Evolutionary conservation across 2,888 invertebrate species (phyloP).

Genomic region (Chymomyza fuscimana): DNA sequence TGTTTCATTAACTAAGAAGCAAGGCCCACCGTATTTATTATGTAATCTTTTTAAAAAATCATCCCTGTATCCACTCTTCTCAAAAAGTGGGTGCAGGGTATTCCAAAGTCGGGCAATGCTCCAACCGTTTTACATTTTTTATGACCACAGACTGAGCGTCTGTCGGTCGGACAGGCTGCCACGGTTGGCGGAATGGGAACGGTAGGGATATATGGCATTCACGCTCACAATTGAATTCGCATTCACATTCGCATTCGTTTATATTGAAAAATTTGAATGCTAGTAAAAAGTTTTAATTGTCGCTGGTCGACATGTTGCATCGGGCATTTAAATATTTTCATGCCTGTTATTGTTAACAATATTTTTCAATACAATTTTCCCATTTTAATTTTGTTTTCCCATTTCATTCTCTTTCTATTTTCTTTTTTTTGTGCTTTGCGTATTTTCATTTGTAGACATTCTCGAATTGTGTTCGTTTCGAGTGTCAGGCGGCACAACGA

Average conservation of each 20-base stretch:
- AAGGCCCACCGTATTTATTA: no score
- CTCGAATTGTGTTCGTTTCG: neutral
- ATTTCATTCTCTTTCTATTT: neutral
- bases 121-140: neutral
- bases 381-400: slow-evolving; percentile 3
- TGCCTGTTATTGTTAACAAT: slow-evolving; percentile 71
- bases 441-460: neutral
- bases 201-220: neutral
- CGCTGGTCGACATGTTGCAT: slow-evolving; percentile 52
- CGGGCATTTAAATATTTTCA: slow-evolving; percentile 61
- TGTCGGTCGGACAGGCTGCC: slow-evolving; percentile 4
- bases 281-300: slow-evolving; percentile 73
- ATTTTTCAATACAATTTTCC: slow-evolving; percentile 70
- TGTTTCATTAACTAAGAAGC: no score
- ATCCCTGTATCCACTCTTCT: no score
- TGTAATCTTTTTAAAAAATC: no score
- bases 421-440: neutral
- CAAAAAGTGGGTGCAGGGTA: slow-evolving; percentile 21
- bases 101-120: neutral
- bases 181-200: neutral
- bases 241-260: slow-evolving; percentile 48
- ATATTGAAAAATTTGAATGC: slow-evolving; percentile 74
- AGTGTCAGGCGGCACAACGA: slow-evolving; percentile 8
- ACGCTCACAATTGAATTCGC: slow-evolving; percentile 41
- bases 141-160: slow-evolving; percentile 20